phyloP scores from a whole-genome alignment of 2,888 invertebrate genomes.

The Drosophila imparisetae region DNA sequence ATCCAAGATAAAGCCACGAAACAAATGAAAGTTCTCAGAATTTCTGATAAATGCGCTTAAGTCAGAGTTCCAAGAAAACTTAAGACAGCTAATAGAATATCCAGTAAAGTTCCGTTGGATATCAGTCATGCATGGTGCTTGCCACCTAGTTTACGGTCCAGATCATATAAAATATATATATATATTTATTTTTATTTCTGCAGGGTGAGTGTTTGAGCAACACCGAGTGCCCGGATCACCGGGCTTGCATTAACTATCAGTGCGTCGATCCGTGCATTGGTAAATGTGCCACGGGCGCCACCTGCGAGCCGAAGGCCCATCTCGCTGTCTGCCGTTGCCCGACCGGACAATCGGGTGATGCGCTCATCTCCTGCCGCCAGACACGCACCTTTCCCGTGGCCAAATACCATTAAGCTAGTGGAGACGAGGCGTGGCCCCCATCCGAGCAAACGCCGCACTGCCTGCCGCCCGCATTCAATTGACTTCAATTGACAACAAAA shows the following conservation, averaged over 20 bases:
- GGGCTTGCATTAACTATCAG: constrained; percentile 91
- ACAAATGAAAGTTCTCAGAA: not conserved
- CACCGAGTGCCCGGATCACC: constrained; percentile 90
- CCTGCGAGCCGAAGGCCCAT: constrained; percentile 91
- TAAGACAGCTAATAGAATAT: not conserved
- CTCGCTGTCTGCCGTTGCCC: constrained; percentile 93
- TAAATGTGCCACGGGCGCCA: constrained; percentile 91
- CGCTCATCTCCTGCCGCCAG: constrained; percentile 86
- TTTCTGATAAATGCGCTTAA: not conserved
- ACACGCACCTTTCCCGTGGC: constrained; percentile 83
- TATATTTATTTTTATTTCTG: not conserved
- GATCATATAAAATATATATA: not conserved
- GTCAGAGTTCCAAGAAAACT: not conserved
- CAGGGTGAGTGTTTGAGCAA: constrained; percentile 93
- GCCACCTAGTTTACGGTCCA: not conserved
- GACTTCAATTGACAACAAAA: constrained; percentile 3
- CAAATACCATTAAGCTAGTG: constrained; percentile 74
- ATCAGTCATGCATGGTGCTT: not conserved
- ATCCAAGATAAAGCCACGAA: not conserved
- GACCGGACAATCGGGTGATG: constrained; percentile 87
- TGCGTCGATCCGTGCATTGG: constrained; percentile 91
- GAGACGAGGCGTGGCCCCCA: not conserved
- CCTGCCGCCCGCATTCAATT: constrained; percentile 53
- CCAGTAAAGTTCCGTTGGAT: not conserved
- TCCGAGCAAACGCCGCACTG: constrained; percentile 63